phyloP scores from a whole-genome alignment of 2,797 vertebrate genomes.

The Pygocentrus nattereri region DNA sequence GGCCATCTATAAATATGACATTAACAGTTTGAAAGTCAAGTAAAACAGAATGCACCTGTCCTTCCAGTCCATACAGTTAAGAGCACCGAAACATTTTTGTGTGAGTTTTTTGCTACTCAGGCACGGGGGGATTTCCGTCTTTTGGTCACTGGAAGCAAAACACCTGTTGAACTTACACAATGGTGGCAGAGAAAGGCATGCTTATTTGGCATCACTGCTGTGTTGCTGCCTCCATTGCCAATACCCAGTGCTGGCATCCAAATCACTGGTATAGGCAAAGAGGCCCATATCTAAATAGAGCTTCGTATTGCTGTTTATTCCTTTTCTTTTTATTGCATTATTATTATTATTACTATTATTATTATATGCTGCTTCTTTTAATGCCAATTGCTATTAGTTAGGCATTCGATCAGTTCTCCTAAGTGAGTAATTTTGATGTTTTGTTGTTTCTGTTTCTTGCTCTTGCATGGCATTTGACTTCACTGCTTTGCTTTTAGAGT shows the following conservation, averaged over 20 bases:
- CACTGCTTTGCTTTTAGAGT: slow-evolving; percentile 63
- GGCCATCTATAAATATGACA: too few relatives aligned
- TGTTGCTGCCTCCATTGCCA: slow-evolving; percentile 81
- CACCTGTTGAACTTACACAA: slow-evolving; percentile 81
- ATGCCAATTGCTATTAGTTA: slow-evolving; percentile 21
- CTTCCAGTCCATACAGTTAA: background rate
- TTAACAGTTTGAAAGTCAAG: background rate
- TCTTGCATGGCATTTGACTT: slow-evolving; percentile 82
- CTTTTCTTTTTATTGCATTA: slow-evolving; percentile 65
- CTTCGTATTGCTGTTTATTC: slow-evolving; percentile 74
- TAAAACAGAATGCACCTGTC: background rate
- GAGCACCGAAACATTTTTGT: background rate
- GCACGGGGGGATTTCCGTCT: background rate
- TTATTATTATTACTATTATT: slow-evolving; percentile 71
- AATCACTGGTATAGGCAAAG: slow-evolving; percentile 78
- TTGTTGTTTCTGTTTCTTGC: slow-evolving; percentile 71
- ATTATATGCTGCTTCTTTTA: slow-evolving; percentile 58
- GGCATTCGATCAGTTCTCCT: slow-evolving; percentile 52
- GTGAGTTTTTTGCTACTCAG: background rate
- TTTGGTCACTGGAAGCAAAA: slow-evolving; percentile 89
- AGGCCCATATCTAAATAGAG: slow-evolving; percentile 76
- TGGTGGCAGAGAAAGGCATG: slow-evolving; percentile 94
- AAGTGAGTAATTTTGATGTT: slow-evolving; percentile 57
- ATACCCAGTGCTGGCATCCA: slow-evolving; percentile 66
- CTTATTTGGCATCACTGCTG: slow-evolving; percentile 84